phyloP scores from a whole-genome alignment of 2,888 invertebrate species.

The Nasonovia ribisnigri region DNA sequence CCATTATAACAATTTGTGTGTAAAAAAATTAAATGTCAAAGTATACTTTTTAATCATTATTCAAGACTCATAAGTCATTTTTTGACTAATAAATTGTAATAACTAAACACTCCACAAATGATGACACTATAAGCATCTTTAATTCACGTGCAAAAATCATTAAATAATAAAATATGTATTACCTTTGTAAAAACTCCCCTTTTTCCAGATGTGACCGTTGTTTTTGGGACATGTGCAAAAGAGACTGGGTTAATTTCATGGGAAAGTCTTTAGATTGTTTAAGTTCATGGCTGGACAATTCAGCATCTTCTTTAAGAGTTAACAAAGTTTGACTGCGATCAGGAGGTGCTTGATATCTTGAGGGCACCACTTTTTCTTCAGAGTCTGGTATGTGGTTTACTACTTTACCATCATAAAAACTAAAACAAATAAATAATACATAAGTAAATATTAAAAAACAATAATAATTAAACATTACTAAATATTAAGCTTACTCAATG shows the following conservation, averaged over 20 bases:
- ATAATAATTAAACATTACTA: not conserved
- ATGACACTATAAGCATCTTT: conserved; percentile 8
- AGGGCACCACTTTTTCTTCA: conserved; percentile 60
- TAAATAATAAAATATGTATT: not conserved
- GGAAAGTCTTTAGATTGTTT: conserved; percentile 58
- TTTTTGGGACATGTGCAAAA: conserved; percentile 64
- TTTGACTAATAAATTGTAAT: not conserved
- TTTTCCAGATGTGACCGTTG: conserved; percentile 57
- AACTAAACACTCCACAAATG: not conserved
- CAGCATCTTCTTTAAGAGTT: conserved; percentile 59
- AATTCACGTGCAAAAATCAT: not conserved
- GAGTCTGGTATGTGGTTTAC: conserved; percentile 60
- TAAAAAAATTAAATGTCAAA: not conserved
- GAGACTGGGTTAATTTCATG: conserved; percentile 53
- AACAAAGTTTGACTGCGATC: conserved; percentile 45
- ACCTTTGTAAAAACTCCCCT: conserved; percentile 62
- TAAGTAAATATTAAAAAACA: not conserved
- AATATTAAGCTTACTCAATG: conserved; percentile 64
- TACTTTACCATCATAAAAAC: conserved; percentile 64
- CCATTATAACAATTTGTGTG: not conserved
- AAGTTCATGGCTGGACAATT: conserved; percentile 59
- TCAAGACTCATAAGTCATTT: not conserved
- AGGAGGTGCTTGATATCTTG: conserved; percentile 59
- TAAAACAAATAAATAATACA: conserved; percentile 30
- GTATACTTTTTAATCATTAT: not conserved